Base-by-base conservation (phyloP, 2,888 invertebrate species). In the Galeruca laticollis region DNA sequence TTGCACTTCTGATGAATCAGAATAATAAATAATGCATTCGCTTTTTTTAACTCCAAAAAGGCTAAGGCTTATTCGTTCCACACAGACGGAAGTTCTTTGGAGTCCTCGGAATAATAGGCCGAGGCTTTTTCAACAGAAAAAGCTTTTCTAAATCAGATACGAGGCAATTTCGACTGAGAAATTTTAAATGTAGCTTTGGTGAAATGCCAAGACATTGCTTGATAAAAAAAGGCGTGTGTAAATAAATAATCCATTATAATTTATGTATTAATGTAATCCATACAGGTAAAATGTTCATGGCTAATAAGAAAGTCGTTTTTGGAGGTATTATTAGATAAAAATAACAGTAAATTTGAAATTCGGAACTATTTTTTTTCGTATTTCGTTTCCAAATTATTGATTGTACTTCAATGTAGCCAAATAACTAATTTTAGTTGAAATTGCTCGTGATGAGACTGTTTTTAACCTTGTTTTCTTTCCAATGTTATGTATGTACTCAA, bases 21-120 rank as follows among this genome's bases (percentile, higher is more conserved):
- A 63, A 51, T 63, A 51, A 63, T 63, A 63, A 63, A 63, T 63
- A 63, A 63, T 63, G 63, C 63, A 63, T 63, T 63, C 54, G 26
- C 20, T 63, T 54, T 52, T 63, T 63, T 63, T 63, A 40, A 63
- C 63, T 52, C 37, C 40, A 54, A 63, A 63, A 52, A 63, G 26
- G 37, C 26, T 15, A 63, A 26, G 52, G 21, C 20, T 31, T 54
- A 51, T 51, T 26, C 40, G 11, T 35, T 57, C 56, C 35, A 57
- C 56, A 57, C 33, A 57, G 56, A 57, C 56, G 56, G 56, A 57
- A 57, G 56, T 33, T 57, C 56, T 35, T 57, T 31, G 56, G 56
- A 57, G 37, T 31, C 13, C 33, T 54, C 52, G 37, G 51, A 63
- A 63, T 51, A 63, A 52, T 33, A 51, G 63, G 63, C 35, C 11